These are phyloP conservation scores for Campopleginae sp. DNA, from an alignment of 2,888 invertebrate species.

Conservation along the genomic window DNA sequence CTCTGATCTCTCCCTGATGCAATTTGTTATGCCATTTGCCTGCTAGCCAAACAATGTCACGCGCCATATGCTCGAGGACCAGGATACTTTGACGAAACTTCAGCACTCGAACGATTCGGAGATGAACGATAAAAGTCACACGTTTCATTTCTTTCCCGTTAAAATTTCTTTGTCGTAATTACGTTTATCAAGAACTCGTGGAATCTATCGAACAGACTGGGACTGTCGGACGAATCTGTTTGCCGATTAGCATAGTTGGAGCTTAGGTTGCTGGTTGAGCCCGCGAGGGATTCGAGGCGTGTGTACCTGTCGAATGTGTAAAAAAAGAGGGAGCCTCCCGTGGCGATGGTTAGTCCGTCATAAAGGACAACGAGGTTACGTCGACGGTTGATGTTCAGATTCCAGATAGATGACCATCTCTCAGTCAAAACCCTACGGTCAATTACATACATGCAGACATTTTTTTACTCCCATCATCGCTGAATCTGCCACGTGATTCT, in stretches of 20 bases:
- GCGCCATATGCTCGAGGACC: neutral
- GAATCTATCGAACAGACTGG: neutral
- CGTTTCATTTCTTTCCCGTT: neutral
- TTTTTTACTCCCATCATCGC: slow-evolving; percentile 25
- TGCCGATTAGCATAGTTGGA: neutral
- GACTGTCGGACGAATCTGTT: neutral
- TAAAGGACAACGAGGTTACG: slow-evolving; percentile 69
- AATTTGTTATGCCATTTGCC: neutral
- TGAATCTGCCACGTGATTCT: slow-evolving; percentile 19
- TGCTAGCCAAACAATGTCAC: too few species aligned
- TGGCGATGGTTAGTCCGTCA: slow-evolving; percentile 66
- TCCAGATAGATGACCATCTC: slow-evolving; percentile 56
- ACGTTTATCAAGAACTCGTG: neutral
- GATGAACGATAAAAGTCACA: neutral
- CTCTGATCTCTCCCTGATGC: neutral
- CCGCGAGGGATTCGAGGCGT: slow-evolving; percentile 31
- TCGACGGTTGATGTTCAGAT: slow-evolving; percentile 36
- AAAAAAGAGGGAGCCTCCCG: slow-evolving; percentile 60
- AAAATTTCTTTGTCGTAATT: neutral
- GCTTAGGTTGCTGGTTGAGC: neutral
- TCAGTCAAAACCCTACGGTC: slow-evolving; percentile 61
- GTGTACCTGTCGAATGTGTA: slow-evolving; percentile 60
- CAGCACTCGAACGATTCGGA: neutral
- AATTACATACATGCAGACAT: slow-evolving; percentile 68
- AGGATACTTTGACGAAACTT: neutral